Base-by-base conservation (phyloP, 1,140 invertebrate genomes). In the Piezodorus guildinii region DNA sequence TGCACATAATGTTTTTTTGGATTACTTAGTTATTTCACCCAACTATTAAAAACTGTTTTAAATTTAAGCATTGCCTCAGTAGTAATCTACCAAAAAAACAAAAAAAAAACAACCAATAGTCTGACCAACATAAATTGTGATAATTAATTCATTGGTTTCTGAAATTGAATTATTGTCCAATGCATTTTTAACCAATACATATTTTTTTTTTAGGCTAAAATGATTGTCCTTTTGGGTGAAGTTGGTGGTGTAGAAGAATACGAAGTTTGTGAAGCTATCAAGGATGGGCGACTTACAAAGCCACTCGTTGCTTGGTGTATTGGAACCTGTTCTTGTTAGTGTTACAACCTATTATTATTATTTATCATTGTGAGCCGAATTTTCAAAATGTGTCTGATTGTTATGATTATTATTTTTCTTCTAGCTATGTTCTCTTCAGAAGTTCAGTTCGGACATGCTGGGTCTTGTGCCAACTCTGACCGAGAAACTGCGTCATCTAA, bases 191-290 rank as follows among this genome's bases (percentile, higher is more conserved):
- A 60, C 15, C 44, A n/a, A 21, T 60, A 8, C 4, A 43, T 60
- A 23, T 62, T 45, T 65, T 64, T 56, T 62, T 56, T 58, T 0
- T 83, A 87, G 68, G 82, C 94, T 5, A 98, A 99, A 73, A 90
- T 99, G 84, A 86, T 99, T 71, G 90, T 99, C 8, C 74, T 99
- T 0, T 77, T 99, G 19, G 96, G 96, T 17, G 96, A 99, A 78
- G 95, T 99, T 34, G 96, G 96, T 15, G 96, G 96, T n/a, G 83
- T 89, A n/a, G 96, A 99, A 76, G 96, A 99, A 73, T 99, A 99
- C 74, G 90, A 96, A 72, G 93, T 99, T 10, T 95, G 94, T 69
- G 78, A 87, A 46, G 94, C 94, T 1, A 79, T 99, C 0, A 83
- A 90, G 70, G 80, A 83, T 49, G 84, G 86, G 8, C 79, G 81